Base-by-base conservation (phyloP, 2,888 invertebrate species). In the Melinaea menophilus region DNA sequence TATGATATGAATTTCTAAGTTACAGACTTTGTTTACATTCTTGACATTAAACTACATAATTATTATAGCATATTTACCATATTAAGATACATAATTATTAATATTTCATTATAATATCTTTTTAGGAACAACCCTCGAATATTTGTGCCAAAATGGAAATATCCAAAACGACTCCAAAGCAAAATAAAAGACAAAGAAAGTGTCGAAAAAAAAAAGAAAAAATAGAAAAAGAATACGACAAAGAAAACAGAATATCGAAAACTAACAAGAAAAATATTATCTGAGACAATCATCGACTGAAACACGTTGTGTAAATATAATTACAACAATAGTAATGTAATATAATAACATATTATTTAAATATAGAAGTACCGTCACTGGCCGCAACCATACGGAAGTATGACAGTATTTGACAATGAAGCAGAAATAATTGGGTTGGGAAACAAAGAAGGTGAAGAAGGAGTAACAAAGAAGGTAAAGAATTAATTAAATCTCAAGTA, bases 381-480 rank as follows among this genome's bases (percentile, higher is more conserved):
- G 41, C 46, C 46, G 22, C 9, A 56, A 56, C 46, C 9, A n/a
- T 48, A 63, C 41, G 34, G 47, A 4, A 64, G 64, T 59, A 47
- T 56, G 13, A 55, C 65, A 13, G 55, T 62, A 7, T 60, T 61
- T 47, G 56, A 64, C 12, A 65, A 64, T 45, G 22, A 34, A 11
- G 61, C 56, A 34, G 57, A 68, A 68, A 34, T 56, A 59, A 55
- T 58, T 33, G 31, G 59, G 12, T 5, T 63, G 62, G 60, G 65
- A 67, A 60, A 62, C 58, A n/a, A 57, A 35, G 57, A 61, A 31
- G 51, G 46, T 58, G 45, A n/a, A 22, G 22, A 22, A 22, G 22
- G 22, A 22, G 22, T 22, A 22, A 22, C 22, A 22, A 22, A 22
- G 22, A 48, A n/a, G 47, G 48, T 41, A 11, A 9, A 5, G 9